Evolutionary conservation across 2,113 vertebrate species (phyloP), one percentile per base, ranked within the genome.

Genomic region (Riparia riparia): DNA sequence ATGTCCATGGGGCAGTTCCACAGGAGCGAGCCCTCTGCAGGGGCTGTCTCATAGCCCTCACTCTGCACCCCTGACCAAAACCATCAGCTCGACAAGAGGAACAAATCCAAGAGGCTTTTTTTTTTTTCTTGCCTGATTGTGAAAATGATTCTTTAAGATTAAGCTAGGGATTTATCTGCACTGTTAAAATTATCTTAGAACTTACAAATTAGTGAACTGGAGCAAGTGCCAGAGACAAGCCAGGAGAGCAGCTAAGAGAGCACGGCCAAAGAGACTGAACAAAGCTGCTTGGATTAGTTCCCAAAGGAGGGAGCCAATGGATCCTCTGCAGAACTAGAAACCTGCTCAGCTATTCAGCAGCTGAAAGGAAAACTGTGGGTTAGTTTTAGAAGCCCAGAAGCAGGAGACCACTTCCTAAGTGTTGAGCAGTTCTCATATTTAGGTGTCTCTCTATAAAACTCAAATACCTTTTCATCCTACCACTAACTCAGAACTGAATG

Each of bases 151-250:
- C 24, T 65, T 65, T 70, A 63, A 66, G 31, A 73, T 89, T 76
- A 91, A 82, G 21, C 49, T 44, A 53, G 26, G 70, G 54, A 77
- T 86, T 93, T 54, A 61, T 63, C 86, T 86, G 51, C 2, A 47
- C 10, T 26, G 71, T 56, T 90, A 73, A 86, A 96, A 86, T 90
- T 65, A 31, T 71, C 68, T 83, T 47, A 53, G 12, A 69, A 82
- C 32, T 96, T 65, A 88, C 60, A 86, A 88, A 96, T 95, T 50
- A 89, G 89, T 90, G 86, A 93, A 90, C 78, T 95, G 93, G 85
- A 97, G 94, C 80, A 92, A 96, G 88, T 93, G 93, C 83, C 82
- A 95, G 76, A 96, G 88, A 95, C 82, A 94, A 97, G 89, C 51
- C 94, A 97, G 84, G 76, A 97, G 87, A 96, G 71, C 39, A 97